These are phyloP conservation scores for Xanthorhoe spadicearia DNA, from an alignment of 2,888 invertebrate genomes.

Conservation along the genomic window DNA sequence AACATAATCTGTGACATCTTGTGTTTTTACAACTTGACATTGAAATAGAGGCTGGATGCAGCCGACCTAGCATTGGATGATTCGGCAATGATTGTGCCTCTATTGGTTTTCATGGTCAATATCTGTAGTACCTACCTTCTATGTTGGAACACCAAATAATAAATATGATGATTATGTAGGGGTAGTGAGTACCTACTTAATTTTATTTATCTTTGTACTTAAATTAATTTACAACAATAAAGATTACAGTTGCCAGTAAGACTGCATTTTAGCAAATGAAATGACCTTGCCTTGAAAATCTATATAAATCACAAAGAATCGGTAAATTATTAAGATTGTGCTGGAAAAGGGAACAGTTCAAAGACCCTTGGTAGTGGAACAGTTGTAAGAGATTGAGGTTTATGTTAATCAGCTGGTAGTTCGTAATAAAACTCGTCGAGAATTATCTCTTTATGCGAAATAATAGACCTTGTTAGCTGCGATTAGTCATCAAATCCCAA, in stretches of 20 bases:
- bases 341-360: background rate
- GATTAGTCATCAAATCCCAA: conserved; percentile 72
- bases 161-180: background rate
- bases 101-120: background rate
- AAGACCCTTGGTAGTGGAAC: background rate
- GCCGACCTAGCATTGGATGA: conserved; percentile 18
- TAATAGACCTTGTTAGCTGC: conserved; percentile 54
- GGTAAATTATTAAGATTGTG: background rate
- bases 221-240: background rate
- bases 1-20: background rate
- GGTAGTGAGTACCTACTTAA: too few relatives aligned
- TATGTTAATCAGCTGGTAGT: conserved; percentile 36
- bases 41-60: conserved; percentile 20
- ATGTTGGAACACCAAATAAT: background rate
- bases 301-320: background rate
- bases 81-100: background rate
- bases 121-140: background rate
- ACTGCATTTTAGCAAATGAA: background rate
- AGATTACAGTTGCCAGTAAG: background rate
- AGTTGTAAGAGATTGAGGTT: background rate
- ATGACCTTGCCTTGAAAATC: conserved; percentile 5
- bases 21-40: conserved; percentile 15
- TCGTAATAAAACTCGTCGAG: conserved; percentile 30
- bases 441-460: conserved; percentile 47
- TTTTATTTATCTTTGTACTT: background rate